phyloP scores from a whole-genome alignment of 1,140 invertebrate species.

The Aporrectodea caliginosa region DNA sequence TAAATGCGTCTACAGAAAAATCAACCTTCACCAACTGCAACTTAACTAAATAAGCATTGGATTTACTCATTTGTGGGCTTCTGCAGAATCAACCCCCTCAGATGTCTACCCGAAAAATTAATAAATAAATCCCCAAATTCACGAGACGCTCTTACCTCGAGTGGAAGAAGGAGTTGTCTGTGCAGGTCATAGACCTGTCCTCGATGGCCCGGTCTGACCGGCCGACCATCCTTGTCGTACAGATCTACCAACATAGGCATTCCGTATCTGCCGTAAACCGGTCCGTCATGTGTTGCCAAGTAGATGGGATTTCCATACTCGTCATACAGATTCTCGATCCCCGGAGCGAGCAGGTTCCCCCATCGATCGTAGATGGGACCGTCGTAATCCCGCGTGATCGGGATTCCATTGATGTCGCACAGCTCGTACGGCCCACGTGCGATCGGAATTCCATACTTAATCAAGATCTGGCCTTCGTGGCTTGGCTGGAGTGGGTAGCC shows the following conservation, averaged over 20 bases:
- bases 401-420: not conserved
- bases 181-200: not conserved
- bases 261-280: not conserved
- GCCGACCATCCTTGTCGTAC: not conserved
- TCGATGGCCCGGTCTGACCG: not conserved
- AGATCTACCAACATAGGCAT: not conserved
- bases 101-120: no score
- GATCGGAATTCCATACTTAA: not conserved
- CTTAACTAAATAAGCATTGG: no score
- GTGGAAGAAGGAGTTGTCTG: not conserved
- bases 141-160: not conserved
- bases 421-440: not conserved
- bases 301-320: not conserved
- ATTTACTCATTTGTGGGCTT: no score
- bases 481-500: not conserved
- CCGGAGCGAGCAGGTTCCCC: not conserved
- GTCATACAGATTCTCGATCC: not conserved
- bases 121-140: no score
- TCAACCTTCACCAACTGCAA: no score
- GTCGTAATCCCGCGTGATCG: not conserved
- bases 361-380: not conserved
- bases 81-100: no score
- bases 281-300: not conserved
- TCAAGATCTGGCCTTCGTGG: not conserved
- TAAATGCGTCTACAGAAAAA: no score